Evolutionary conservation across 2,113 vertebrate species (phyloP).

Genomic region (Pampusana beccarii): DNA sequence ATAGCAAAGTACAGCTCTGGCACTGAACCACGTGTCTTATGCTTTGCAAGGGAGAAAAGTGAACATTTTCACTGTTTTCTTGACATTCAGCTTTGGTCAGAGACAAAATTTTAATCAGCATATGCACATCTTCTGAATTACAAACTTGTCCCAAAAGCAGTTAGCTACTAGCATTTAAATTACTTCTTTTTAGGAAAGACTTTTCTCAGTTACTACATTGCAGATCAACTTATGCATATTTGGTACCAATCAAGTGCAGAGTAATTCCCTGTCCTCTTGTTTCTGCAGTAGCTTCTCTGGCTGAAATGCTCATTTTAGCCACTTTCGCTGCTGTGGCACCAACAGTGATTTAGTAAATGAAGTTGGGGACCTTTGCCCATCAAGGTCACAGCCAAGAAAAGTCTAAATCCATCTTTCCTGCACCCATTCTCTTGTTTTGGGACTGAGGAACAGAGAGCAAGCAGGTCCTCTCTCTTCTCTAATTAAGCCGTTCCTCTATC

Average conservation of each 20-base stretch:
- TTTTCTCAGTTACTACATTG: neutral
- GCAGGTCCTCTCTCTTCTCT: neutral
- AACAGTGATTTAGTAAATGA: fast-evolving
- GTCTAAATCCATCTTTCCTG: neutral
- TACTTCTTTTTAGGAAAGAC: neutral
- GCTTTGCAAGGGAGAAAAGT: neutral
- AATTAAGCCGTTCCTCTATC: fast-evolving
- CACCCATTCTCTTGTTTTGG: too few relatives aligned
- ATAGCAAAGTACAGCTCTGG: neutral
- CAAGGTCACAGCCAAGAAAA: neutral
- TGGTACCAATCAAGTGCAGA: neutral
- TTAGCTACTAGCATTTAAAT: neutral
- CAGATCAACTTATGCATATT: fast-evolving
- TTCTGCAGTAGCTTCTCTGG: neutral
- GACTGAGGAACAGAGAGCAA: neutral
- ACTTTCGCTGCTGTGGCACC: fast-evolving
- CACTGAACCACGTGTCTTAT: fast-evolving
- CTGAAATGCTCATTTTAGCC: fast-evolving
- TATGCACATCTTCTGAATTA: neutral
- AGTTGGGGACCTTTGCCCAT: neutral
- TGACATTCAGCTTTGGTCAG: neutral
- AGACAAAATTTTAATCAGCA: neutral
- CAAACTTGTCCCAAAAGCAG: neutral
- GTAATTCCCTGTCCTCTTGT: neutral
- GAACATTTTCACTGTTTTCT: neutral